Base-by-base conservation (phyloP, 2,888 invertebrate species). In the Euzophera pinguis region DNA sequence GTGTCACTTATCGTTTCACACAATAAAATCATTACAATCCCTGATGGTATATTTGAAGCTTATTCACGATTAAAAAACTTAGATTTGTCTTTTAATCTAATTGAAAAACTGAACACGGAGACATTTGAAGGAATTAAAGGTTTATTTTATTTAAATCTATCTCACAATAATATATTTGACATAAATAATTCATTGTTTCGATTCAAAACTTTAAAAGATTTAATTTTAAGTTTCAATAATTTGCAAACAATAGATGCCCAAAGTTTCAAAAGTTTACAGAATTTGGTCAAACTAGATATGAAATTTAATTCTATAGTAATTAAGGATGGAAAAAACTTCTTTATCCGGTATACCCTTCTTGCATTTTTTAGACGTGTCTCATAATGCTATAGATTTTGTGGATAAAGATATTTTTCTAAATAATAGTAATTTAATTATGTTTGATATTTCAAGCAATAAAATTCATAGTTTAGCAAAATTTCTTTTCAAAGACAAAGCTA, bases 121-220 rank as follows among this genome's bases (percentile, higher is more conserved):
- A 73, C 76, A 13, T 84, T 84, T 53, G 83, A 82, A 58, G 84
- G 84, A 1, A 57, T 76, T 1, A 72, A 62, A 53, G 69, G 71
- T 27, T 53, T 84, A n/a, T 35, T 57, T 9, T 34, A 64, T 55
- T 64, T 85, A 4, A 70, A 76, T 53, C 53, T 85, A 1, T 75
- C 81, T 1, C 54, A 71, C 37, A 85, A 85, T 43, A 64, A 66
- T 37, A 61, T 86, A 47, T 47, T 57, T 6, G 73, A 75, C 35
- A 69, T 84, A 1, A 74, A 77, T 58, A 60, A 63, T 6, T 71
- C 80, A 1, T 56, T 86, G 0, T 68, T 79, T n/a, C 69, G 80
- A 53, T 80, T 84, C 16, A 69, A 53, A 50, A 63, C 73, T 27
- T 67, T 86, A 0, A 58, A 60, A 56, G 55, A 57, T 47, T 63